Percentiles rank a stretch among this genome's conserved stretches.
phyloP scores from a whole-genome alignment of 2,888 invertebrate genomes.

The Hypolimnas misippus region DNA sequence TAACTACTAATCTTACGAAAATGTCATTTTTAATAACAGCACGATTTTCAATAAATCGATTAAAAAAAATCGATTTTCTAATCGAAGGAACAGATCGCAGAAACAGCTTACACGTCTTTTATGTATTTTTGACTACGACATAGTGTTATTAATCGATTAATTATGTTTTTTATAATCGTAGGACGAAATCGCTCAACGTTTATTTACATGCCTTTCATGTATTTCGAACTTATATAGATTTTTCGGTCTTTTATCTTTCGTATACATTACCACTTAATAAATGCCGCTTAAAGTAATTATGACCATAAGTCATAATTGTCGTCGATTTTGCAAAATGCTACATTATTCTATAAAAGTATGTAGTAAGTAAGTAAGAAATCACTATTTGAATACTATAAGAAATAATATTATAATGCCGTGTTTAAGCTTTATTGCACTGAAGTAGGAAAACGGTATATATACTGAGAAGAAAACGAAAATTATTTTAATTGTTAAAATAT shows the following conservation, averaged over 20 bases:
- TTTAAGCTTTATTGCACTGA: no score
- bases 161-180: background rate
- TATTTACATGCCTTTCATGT: background rate
- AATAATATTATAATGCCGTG: background rate
- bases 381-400: no score
- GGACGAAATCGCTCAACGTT: background rate
- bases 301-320: background rate
- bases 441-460: no score
- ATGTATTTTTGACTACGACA: background rate
- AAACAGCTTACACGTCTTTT: background rate
- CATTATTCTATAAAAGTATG: no score
- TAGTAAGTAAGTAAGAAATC: no score
- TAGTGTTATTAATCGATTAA: background rate
- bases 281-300: slow-evolving; percentile 10
- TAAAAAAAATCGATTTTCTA: no score
- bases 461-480: no score
- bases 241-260: background rate
- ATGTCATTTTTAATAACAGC: background rate
- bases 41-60: background rate
- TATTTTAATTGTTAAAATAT: no score
- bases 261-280: slow-evolving; percentile 7
- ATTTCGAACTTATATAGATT: background rate
- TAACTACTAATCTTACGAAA: background rate
- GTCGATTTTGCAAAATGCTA: background rate
- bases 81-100: no score